Percentiles rank a stretch among this genome's conserved stretches.
Conservation (phyloP, 1,140 invertebrate genomes). For the Temnothorax curvispinosus region DNA sequence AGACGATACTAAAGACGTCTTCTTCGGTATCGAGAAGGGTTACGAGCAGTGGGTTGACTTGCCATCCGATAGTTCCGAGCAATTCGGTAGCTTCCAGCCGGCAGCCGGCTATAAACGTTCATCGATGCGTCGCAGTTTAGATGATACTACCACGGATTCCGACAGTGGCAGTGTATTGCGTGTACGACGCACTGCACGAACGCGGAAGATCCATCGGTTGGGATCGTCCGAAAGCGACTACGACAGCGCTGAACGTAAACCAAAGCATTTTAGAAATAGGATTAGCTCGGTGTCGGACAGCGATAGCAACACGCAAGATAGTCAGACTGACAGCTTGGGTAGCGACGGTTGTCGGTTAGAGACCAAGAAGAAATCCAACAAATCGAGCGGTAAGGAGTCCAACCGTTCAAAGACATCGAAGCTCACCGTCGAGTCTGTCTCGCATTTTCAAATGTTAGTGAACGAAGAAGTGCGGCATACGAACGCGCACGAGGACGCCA, state of each 20-base stretch:
- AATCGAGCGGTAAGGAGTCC: constrained; percentile 70
- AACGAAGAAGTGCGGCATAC: constrained; percentile 80
- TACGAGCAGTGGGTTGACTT: constrained; percentile 86
- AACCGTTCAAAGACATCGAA: constrained; percentile 75
- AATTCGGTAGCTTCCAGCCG: constrained; percentile 82
- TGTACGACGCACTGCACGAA: constrained; percentile 73
- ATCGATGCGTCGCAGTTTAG: constrained; percentile 78
- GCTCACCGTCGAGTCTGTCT: constrained; percentile 78
- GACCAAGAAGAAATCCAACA: constrained; percentile 75
- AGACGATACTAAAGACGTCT: constrained; percentile 83
- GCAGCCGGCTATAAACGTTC: constrained; percentile 77
- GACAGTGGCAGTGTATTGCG: constrained; percentile 81
- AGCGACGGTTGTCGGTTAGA: constrained; percentile 82
- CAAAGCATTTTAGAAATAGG: constrained; percentile 79
- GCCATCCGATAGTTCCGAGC: constrained; percentile 81
- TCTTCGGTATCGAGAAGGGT: constrained; percentile 87
- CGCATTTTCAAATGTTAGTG: constrained; percentile 83
- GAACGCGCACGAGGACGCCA: constrained; percentile 76
- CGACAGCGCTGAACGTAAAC: constrained; percentile 80
- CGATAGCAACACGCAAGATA: constrained; percentile 85
- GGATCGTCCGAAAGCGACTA: constrained; percentile 86
- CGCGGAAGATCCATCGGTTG: constrained; percentile 80
- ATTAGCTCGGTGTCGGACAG: constrained; percentile 83
- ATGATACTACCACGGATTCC: constrained; percentile 82
- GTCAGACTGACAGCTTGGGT: constrained; percentile 83